These are phyloP conservation scores for Myoxocephalus aenaeus DNA, from an alignment of 2,797 vertebrate species.

Conservation along the genomic window DNA sequence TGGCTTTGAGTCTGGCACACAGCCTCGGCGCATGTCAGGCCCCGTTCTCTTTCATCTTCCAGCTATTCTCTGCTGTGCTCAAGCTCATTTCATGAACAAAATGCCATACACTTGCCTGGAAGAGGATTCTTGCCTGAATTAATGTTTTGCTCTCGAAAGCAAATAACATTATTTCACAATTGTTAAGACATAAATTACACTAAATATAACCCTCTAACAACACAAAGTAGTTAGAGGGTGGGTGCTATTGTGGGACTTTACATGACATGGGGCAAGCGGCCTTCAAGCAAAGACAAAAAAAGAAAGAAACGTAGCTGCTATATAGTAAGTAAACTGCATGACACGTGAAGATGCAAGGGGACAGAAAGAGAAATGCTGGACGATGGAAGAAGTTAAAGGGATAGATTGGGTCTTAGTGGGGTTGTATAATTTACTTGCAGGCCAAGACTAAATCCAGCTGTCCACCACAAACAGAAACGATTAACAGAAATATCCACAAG, in stretches of 20 bases:
- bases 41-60: conserved; percentile 59
- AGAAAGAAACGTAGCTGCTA: not conserved
- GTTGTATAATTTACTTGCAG: not conserved
- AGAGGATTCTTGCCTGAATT: not conserved
- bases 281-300: not conserved
- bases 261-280: not conserved
- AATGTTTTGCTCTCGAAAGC: not conserved
- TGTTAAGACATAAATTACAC: not conserved
- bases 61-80: conserved; percentile 41
- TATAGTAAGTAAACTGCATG: not conserved
- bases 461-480: not conserved
- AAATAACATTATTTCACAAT: not conserved
- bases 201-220: not conserved
- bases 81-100: conserved; percentile 37
- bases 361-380: not conserved
- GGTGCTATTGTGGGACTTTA: not conserved
- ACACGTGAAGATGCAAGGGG: not conserved
- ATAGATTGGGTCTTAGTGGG: not conserved
- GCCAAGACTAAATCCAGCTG: not conserved
- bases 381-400: not conserved
- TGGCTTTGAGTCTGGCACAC: conserved; percentile 54
- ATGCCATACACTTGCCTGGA: conserved; percentile 12
- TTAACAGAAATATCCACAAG: not conserved
- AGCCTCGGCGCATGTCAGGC: conserved; percentile 43
- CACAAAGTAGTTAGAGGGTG: not conserved